Percentiles rank a stretch among this genome's conserved stretches.
Evolutionary conservation across 1,140 invertebrate genomes (phyloP).

Genomic region (Magallana ariakensis): DNA sequence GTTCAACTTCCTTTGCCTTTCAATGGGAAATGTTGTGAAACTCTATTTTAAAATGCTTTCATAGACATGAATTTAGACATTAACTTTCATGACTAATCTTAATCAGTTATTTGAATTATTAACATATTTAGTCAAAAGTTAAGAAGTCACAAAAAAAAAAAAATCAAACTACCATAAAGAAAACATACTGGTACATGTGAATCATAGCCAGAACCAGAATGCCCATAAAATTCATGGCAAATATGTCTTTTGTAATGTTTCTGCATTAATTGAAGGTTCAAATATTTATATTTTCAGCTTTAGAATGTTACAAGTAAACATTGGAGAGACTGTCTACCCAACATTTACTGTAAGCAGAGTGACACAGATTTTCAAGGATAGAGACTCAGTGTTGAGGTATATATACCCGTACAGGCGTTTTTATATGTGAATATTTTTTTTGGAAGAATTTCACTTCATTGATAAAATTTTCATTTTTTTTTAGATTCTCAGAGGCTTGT

Average conservation of each 20-base stretch:
- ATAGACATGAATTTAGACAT: not conserved
- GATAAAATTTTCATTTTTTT: not conserved
- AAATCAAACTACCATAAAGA: too few species aligned
- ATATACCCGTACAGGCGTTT: not conserved
- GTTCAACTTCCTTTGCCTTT: slow-evolving; percentile 40
- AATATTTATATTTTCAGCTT: slow-evolving; percentile 71
- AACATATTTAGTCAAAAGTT: too few species aligned
- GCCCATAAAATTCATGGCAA: too few species aligned
- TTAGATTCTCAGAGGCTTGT: slow-evolving; percentile 57
- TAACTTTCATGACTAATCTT: too few species aligned
- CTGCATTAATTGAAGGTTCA: not conserved
- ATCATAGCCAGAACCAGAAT: too few species aligned
- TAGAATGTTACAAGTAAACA: slow-evolving; percentile 81
- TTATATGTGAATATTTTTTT: slow-evolving; percentile 45
- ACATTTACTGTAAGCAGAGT: slow-evolving; percentile 78
- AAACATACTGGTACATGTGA: too few species aligned
- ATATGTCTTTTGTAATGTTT: too few species aligned
- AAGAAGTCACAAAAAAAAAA: too few species aligned
- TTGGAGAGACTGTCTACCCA: slow-evolving; percentile 81
- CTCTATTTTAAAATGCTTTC: not conserved
- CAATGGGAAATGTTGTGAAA: not conserved
- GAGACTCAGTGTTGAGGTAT: slow-evolving; percentile 80
- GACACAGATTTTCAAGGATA: slow-evolving; percentile 77
- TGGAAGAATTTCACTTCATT: not conserved
- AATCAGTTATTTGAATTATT: too few species aligned